Percentiles rank a stretch among this genome's conserved stretches.
These are phyloP conservation scores for Periplaneta americana DNA, from an alignment of 1,140 invertebrate genomes.

Conservation along the genomic window DNA sequence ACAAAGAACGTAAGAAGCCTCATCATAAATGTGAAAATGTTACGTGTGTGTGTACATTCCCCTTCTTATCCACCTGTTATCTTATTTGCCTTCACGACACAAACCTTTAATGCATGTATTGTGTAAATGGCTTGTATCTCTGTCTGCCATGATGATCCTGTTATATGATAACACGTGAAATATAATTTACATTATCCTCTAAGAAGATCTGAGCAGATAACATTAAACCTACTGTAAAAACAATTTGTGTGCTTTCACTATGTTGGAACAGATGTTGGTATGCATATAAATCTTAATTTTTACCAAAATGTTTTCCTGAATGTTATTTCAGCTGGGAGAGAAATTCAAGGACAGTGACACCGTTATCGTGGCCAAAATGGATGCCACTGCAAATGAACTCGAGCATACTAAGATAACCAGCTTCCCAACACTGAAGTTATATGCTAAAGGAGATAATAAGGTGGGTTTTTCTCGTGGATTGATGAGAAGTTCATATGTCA, in stretches of 20 bases:
- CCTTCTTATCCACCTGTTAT: too few relatives aligned
- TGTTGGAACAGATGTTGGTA: too few relatives aligned
- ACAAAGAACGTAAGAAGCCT: too few relatives aligned
- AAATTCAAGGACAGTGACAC: conserved; percentile 81
- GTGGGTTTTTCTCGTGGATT: conserved; percentile 49
- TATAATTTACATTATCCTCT: background rate
- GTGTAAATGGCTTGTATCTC: background rate
- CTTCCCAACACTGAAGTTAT: conserved; percentile 96
- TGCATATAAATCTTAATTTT: too few relatives aligned
- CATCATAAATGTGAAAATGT: too few relatives aligned
- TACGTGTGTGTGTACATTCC: too few relatives aligned
- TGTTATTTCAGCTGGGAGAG: conserved; percentile 58
- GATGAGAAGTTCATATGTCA: too few relatives aligned
- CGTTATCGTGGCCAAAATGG: conserved; percentile 96
- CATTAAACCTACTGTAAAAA: background rate
- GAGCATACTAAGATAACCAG: conserved; percentile 91
- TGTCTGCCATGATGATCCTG: background rate
- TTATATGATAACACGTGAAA: background rate
- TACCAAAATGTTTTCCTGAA: too few relatives aligned
- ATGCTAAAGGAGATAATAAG: conserved; percentile 88
- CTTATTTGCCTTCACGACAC: too few relatives aligned
- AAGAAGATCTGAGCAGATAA: conserved; percentile 18
- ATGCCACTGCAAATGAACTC: conserved; percentile 95
- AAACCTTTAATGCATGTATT: too few relatives aligned
- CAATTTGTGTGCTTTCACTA: too few relatives aligned